Percentiles rank a stretch among this genome's conserved stretches.
phyloP scores from a whole-genome alignment of 2,888 invertebrate genomes.

The Quadriops clusia region DNA sequence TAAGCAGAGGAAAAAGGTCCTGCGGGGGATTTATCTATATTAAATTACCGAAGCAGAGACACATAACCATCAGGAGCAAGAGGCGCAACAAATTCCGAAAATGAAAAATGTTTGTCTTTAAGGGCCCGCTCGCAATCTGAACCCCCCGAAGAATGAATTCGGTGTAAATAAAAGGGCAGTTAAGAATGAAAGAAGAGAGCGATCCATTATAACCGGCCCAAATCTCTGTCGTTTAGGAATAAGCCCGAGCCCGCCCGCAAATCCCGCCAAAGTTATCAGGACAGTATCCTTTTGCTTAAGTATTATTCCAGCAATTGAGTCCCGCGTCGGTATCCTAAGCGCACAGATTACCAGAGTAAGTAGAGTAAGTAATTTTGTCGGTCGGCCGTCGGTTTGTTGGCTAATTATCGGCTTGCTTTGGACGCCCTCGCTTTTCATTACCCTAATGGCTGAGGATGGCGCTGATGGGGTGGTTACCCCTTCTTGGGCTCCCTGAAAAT shows the following conservation, averaged over 20 bases:
- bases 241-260: slow-evolving; percentile 27
- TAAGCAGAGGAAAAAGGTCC: no score
- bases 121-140: no score
- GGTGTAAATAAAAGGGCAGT: no score
- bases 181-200: slow-evolving; percentile 10
- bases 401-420: slow-evolving; percentile 33
- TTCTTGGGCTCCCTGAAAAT: no score
- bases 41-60: no score
- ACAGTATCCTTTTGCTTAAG: slow-evolving; percentile 28
- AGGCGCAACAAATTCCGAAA: no score
- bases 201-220: slow-evolving; percentile 26
- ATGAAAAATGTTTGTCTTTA: no score
- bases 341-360: slow-evolving; percentile 32
- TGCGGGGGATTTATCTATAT: no score
- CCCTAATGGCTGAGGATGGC: slow-evolving; percentile 28
- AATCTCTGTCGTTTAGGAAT: slow-evolving; percentile 26
- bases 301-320: slow-evolving; percentile 28
- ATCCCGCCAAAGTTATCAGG: slow-evolving; percentile 28
- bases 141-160: no score
- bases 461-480: no score
- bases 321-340: slow-evolving; percentile 27
- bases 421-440: slow-evolving; percentile 31
- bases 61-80: no score
- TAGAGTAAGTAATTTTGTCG: slow-evolving; percentile 35
- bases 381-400: slow-evolving; percentile 32